Evolutionary conservation across 2,797 vertebrate species (phyloP), one percentile per base, ranked within the genome.

Genomic region (Antennarius maculatus): DNA sequence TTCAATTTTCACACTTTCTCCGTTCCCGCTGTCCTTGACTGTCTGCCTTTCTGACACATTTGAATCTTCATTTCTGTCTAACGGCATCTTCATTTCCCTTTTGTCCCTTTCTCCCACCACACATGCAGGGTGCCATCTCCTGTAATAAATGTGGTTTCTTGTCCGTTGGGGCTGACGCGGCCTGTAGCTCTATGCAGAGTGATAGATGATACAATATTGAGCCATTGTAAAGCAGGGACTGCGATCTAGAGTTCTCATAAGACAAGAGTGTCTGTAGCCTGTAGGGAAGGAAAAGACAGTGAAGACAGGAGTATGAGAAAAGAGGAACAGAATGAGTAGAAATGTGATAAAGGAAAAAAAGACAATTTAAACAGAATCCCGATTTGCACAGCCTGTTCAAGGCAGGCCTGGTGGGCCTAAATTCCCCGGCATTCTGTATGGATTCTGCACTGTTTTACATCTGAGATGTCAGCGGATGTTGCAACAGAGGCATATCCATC

Each of bases 121-220:
- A 70, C 75, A 78, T 37, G 51, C 77, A 67, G 77, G 80, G 67
- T 68, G 42, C 76, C 71, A 48, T 80, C 77, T 69, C 63, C 69
- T 9, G 64, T 79, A 70, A 82, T 91, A 90, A 90, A 91, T 91
- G 86, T 86, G 46, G 71, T 83, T 84, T 77, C 72, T 71, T 16
- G 52, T 84, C 85, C 79, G 65, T 51, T 31, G 84, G 84, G 84
- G 82, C 82, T 58, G 80, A 76, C 57, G 80, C 78, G 42, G 89
- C 89, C 88, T 50, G 82, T 82, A 88, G 89, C 84, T 80, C 77
- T 81, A 80, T 77, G 81, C 81, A 78, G 77, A 86, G 86, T 91
- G 88, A 91, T 90, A 87, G 87, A 91, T 91, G 84, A 78, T 86
- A 90, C 83, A 91, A 91, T 91, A 91, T 88, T 83, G 80, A 87